Conservation (phyloP, 2,888 invertebrate species). For the Chloroclystis v-ata region DNA sequence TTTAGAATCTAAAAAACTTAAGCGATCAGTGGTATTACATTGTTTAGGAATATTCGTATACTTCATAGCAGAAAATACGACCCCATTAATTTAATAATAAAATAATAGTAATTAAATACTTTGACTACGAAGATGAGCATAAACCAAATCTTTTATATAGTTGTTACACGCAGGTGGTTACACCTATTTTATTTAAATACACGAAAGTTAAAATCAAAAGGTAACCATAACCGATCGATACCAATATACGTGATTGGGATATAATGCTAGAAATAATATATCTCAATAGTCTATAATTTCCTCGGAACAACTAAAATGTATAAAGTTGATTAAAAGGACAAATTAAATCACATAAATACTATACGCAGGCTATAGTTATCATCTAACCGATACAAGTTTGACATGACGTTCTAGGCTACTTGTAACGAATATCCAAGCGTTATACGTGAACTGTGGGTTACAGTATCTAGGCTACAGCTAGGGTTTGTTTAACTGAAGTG, state of each 20-base stretch:
- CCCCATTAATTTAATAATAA: background rate
- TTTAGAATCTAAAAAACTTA: too few species aligned
- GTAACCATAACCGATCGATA: background rate
- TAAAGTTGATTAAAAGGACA: too few species aligned
- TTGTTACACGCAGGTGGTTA: too few species aligned
- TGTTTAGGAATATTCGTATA: conserved; percentile 7
- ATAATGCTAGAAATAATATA: too few species aligned
- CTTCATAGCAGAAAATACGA: background rate
- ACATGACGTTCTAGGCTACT: conserved; percentile 11
- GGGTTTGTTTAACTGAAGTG: conserved; percentile 65
- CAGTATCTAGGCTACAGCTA: conserved; percentile 27
- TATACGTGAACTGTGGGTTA: conserved; percentile 3
- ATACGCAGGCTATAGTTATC: background rate
- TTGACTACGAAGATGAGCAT: conserved; percentile 10
- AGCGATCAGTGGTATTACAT: background rate
- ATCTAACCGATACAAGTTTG: conserved; percentile 9
- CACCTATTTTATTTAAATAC: background rate
- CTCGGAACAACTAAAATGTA: too few species aligned
- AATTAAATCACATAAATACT: too few species aligned
- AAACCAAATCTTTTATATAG: background rate
- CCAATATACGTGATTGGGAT: too few species aligned
- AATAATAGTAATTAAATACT: conserved; percentile 8
- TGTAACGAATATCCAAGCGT: conserved; percentile 10
- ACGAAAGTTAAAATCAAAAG: background rate
- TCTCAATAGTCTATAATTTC: too few species aligned